Evolutionary conservation across 2,888 invertebrate genomes (phyloP), one percentile per base, ranked within the genome.

Genomic region (Scaptomyza polygonia): DNA sequence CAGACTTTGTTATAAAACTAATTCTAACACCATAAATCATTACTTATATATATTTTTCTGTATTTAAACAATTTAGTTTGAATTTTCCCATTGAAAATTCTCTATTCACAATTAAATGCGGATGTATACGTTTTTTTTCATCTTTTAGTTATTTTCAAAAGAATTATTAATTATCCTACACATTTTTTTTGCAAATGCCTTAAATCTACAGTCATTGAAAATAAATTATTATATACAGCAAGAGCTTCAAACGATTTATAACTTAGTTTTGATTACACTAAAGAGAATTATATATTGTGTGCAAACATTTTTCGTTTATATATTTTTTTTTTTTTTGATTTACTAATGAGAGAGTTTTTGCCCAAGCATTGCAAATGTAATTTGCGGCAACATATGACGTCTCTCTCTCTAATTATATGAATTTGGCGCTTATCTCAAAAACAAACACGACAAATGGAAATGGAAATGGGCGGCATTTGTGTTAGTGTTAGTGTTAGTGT

Each of bases 341-440:
- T n/a, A 1, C 30, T 30, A 30, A 45, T 29, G 47, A 27, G n/a
- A n/a, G 36, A 40, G 32, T 30, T 56, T 58, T 55, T 27, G 39
- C 14, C 40, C 55, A 44, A 36, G 39, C 65, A 29, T 51, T 53
- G 63, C 77, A 71, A 81, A 72, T 82, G 82, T 72, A 81, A 73
- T 72, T 78, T 73, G 61, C 73, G 79, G 69, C 79, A 79, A 75
- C 75, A 86, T 75, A 67, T 82, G 86, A 81, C 72, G 74, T 67
- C 70, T 70, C 83, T 67, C 70, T 70, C 83, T 82, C 83, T 82
- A 83, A 87, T 87, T 85, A 87, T 81, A 78, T 73, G 82, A 87
- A 78, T 86, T 84, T 84, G 69, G 69, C 67, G 87, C 85, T 84
- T 87, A 86, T 87, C 85, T 78, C 67, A 57, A 70, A 70, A 67